These are phyloP conservation scores for Drosophila kohkoa DNA, from an alignment of 1,140 invertebrate genomes.

Conservation along the genomic window DNA sequence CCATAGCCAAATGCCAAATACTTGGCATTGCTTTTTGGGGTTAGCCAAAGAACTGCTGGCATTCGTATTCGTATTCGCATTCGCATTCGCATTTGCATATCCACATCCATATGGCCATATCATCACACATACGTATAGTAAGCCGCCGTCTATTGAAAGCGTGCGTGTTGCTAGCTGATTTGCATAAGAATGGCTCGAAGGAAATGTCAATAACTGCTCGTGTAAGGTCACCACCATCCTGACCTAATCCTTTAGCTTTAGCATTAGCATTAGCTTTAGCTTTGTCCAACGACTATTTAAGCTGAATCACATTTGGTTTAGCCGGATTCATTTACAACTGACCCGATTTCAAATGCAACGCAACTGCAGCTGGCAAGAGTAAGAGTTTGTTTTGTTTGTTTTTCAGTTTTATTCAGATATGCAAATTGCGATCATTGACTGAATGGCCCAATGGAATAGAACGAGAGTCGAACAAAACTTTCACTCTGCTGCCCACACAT, in stretches of 20 bases:
- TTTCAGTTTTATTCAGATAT: conserved; percentile 44
- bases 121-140: conserved; percentile 12
- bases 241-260: conserved; percentile 36
- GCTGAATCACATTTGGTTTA: background rate
- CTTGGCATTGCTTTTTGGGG: conserved; percentile 38
- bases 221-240: conserved; percentile 23
- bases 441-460: conserved; percentile 63
- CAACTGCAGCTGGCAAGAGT: conserved; percentile 32
- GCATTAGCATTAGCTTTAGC: background rate
- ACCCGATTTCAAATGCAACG: conserved; percentile 58
- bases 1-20: conserved; percentile 48
- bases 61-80: conserved; percentile 53
- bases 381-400: conserved; percentile 23
- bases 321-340: background rate
- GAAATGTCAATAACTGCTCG: conserved; percentile 51
- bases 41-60: conserved; percentile 29
- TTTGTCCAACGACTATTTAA: background rate
- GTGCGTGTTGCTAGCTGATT: conserved; percentile 71
- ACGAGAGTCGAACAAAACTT: conserved; percentile 54
- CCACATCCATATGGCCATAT: conserved; percentile 66
- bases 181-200: conserved; percentile 64
- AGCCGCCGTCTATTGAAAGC: conserved; percentile 58
- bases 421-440: conserved; percentile 54
- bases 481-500: conserved; percentile 63
- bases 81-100: conserved; percentile 57